These are phyloP conservation scores for Lycia hirtaria DNA, from an alignment of 2,888 invertebrate genomes.

Conservation along the genomic window DNA sequence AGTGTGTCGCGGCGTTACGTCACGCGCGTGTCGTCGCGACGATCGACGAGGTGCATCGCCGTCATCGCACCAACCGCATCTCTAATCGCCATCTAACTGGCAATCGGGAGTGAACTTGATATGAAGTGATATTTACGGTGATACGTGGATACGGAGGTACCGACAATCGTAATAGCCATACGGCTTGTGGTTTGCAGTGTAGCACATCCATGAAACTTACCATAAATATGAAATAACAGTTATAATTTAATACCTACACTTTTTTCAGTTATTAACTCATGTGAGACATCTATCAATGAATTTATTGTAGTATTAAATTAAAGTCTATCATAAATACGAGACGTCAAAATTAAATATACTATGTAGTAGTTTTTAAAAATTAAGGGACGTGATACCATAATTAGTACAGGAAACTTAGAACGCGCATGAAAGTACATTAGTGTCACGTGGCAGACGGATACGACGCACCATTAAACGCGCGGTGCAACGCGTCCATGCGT, in stretches of 20 bases:
- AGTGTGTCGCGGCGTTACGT: constrained; percentile 64
- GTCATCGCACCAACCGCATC: constrained; percentile 6
- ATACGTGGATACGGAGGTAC: neutral
- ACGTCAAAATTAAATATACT: too few species aligned
- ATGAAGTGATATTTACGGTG: constrained; percentile 1
- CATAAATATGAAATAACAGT: neutral
- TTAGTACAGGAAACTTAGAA: too few species aligned
- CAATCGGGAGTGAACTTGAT: constrained; percentile 3
- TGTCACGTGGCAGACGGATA: too few species aligned
- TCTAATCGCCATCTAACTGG: constrained; percentile 10
- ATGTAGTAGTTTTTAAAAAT: too few species aligned
- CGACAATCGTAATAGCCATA: neutral
- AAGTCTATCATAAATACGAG: too few species aligned
- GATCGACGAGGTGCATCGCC: constrained; percentile 25
- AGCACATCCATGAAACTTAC: neutral
- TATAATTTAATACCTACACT: neutral
- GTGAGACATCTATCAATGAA: neutral
- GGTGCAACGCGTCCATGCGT: too few species aligned
- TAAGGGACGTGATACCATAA: too few species aligned
- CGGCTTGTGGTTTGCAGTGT: neutral
- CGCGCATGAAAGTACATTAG: too few species aligned
- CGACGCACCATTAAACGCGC: too few species aligned
- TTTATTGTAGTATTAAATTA: too few species aligned
- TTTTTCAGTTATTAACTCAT: neutral
- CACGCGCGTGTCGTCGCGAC: constrained; percentile 46